These are phyloP conservation scores for Bubo scandiacus DNA, from an alignment of 2,113 vertebrate species.

Conservation along the genomic window DNA sequence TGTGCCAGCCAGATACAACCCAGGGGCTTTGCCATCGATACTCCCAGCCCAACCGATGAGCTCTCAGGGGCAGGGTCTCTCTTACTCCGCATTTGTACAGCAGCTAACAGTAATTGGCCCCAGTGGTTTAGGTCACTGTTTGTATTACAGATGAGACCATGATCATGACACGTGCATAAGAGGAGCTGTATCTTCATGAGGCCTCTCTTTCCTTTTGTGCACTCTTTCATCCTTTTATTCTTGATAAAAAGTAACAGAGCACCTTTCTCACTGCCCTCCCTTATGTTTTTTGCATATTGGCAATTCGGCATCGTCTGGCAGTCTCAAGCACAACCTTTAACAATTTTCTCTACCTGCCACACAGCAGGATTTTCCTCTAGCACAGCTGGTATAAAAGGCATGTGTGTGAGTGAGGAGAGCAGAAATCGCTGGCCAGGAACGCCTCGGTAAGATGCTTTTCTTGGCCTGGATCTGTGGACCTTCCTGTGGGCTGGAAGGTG, in stretches of 20 bases:
- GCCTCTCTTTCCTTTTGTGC: background rate
- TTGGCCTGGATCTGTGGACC: background rate
- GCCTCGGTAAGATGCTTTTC: background rate
- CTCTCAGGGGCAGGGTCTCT: background rate
- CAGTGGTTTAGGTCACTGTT: background rate
- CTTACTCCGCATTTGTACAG: rapidly evolving
- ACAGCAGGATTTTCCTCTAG: background rate
- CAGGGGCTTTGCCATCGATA: background rate
- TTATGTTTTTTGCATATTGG: background rate
- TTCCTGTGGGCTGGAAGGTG: background rate
- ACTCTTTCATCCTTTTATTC: background rate
- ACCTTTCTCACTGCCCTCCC: background rate
- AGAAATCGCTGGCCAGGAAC: background rate
- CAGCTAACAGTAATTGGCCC: background rate
- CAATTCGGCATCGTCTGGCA: background rate
- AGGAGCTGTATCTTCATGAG: background rate
- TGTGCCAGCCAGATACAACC: background rate
- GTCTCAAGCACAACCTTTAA: background rate
- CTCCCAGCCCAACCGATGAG: rapidly evolving
- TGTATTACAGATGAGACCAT: background rate
- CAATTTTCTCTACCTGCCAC: background rate
- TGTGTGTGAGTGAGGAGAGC: background rate
- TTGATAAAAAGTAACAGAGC: background rate
- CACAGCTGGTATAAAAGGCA: background rate
- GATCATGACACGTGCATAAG: rapidly evolving